These are phyloP conservation scores for Esox lucius DNA, from an alignment of 2,797 vertebrate genomes.

Conservation along the genomic window DNA sequence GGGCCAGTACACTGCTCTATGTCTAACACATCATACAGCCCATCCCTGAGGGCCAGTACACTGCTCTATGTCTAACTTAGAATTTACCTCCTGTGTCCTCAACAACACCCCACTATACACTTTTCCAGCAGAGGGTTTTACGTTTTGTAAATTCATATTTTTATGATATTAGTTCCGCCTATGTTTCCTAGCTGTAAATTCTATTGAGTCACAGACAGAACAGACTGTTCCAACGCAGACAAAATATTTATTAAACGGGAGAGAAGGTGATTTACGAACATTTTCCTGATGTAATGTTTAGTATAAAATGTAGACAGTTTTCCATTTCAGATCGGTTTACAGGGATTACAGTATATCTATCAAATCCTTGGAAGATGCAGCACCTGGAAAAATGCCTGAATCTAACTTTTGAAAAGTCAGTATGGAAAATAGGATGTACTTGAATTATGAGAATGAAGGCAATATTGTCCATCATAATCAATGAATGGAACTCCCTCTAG, in stretches of 20 bases:
- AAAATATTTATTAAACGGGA: conserved; percentile 38
- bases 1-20: too few species aligned
- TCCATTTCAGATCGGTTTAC: conserved; percentile 55
- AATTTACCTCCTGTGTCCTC: too few species aligned
- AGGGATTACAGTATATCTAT: conserved; percentile 50
- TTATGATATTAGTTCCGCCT: conserved; percentile 42
- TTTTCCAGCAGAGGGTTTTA: not conserved
- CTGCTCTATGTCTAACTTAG: too few species aligned
- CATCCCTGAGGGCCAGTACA: too few species aligned
- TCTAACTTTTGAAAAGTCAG: not conserved
- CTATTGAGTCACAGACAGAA: conserved; percentile 26
- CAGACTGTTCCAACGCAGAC: conserved; percentile 13
- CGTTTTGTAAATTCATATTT: too few species aligned
- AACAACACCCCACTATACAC: not conserved
- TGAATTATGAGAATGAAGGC: conserved; percentile 25
- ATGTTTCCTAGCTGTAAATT: conserved; percentile 49
- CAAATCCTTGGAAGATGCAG: conserved; percentile 34
- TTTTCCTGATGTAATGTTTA: conserved; percentile 57
- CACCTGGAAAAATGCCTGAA: conserved; percentile 3
- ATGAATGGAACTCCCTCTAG: not conserved
- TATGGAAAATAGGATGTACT: conserved; percentile 32
- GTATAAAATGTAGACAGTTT: conserved; percentile 46
- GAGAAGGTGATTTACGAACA: conserved; percentile 47
- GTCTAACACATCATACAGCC: too few species aligned
- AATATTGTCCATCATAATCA: conserved; percentile 19